Percentiles rank a stretch among this genome's conserved stretches.
Conservation (phyloP, 1,140 invertebrate genomes). For the Drosophila kepulauana region DNA sequence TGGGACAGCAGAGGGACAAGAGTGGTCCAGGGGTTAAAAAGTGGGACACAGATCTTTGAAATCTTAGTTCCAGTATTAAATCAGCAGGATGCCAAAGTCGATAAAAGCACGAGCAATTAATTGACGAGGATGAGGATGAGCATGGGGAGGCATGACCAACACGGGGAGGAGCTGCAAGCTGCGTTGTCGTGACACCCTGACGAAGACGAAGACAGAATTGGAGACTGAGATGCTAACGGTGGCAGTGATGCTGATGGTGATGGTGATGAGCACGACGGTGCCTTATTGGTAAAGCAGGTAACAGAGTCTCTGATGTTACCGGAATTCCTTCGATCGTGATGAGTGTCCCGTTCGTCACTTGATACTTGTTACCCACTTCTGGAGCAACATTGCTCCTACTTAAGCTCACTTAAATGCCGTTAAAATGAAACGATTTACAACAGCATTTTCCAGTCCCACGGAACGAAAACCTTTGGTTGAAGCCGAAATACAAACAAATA, state of each 20-base stretch:
- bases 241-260: constrained; percentile 1
- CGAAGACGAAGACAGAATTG: constrained; percentile 11
- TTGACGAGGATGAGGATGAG: constrained; percentile 38
- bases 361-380: constrained; percentile 32
- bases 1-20: constrained; percentile 5
- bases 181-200: constrained; percentile 56
- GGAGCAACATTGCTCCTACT: constrained; percentile 32
- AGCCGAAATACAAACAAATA: constrained; percentile 12
- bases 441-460: constrained; percentile 44
- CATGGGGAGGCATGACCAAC: neutral
- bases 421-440: constrained; percentile 53
- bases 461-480: constrained; percentile 45
- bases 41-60: constrained; percentile 19
- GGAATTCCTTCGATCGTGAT: constrained; percentile 60
- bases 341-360: constrained; percentile 53
- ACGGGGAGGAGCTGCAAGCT: constrained; percentile 13
- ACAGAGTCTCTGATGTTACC: constrained; percentile 19
- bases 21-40: constrained; percentile 7
- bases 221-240: constrained; percentile 2
- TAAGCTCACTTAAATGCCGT: constrained; percentile 49
- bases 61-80: constrained; percentile 34
- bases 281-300: constrained; percentile 54
- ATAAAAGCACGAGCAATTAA: constrained; percentile 67
- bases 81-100: constrained; percentile 56
- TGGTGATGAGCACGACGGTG: constrained; percentile 63